Conservation (phyloP, 2,113 vertebrate genomes). For the Archilochus colubris region DNA sequence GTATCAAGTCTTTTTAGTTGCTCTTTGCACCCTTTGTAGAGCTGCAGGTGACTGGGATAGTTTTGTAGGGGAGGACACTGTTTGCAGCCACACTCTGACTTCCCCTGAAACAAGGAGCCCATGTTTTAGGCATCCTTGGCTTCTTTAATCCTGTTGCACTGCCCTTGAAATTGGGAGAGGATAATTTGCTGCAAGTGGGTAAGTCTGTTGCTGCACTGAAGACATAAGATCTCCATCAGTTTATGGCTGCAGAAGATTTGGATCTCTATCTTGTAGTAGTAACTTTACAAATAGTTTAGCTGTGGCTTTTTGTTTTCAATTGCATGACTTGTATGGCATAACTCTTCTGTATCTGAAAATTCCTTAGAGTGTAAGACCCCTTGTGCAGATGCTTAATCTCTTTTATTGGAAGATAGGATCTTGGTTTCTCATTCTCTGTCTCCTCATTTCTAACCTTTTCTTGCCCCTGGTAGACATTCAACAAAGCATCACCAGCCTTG, state of each 20-base stretch:
- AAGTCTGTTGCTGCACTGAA: background rate
- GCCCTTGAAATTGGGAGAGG: background rate
- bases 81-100: background rate
- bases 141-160: background rate
- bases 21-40: background rate
- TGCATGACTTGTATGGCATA: background rate
- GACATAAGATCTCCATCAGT: background rate
- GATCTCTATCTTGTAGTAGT: background rate
- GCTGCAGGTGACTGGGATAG: background rate
- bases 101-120: background rate
- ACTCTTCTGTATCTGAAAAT: conserved; percentile 3
- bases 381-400: background rate
- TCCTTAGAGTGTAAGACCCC: background rate
- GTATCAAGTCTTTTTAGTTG: background rate
- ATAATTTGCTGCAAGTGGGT: background rate
- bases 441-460: background rate
- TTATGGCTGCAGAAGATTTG: background rate
- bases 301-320: conserved; percentile 3
- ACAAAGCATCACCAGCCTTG: accelerated
- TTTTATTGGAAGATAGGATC: background rate
- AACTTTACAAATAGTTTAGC: conserved; percentile 20
- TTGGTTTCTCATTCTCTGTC: background rate
- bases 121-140: background rate
- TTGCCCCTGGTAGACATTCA: background rate
- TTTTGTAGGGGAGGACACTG: background rate